phyloP scores from a whole-genome alignment of 2,797 vertebrate species.

The Tinamus major region DNA sequence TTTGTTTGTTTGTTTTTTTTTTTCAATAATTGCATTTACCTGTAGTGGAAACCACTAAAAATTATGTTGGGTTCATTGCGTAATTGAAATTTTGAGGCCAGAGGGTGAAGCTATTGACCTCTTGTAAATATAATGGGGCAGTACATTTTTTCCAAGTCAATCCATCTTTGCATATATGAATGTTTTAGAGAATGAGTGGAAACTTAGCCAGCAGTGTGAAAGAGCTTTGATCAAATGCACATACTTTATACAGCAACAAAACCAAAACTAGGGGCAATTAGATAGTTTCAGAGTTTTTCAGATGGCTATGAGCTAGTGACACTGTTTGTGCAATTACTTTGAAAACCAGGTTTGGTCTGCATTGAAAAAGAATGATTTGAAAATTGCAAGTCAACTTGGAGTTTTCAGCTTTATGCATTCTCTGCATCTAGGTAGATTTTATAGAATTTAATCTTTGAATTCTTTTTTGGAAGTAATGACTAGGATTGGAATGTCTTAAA shows the following conservation, averaged over 20 bases:
- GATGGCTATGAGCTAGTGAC: background rate
- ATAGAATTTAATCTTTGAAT: background rate
- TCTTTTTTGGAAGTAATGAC: background rate
- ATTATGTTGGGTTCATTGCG: slow-evolving; percentile 18
- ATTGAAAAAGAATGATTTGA: background rate
- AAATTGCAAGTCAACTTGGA: background rate
- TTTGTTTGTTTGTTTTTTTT: background rate
- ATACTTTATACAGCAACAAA: background rate
- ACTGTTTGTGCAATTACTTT: background rate
- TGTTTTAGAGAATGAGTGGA: background rate
- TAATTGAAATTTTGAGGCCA: slow-evolving; percentile 60
- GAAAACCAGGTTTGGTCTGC: background rate
- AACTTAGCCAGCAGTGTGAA: background rate
- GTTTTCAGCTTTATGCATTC: background rate
- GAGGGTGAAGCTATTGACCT: slow-evolving; percentile 65
- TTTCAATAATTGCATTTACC: slow-evolving; percentile 62
- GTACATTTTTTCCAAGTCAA: background rate
- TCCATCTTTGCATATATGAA: background rate
- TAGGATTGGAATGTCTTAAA: background rate
- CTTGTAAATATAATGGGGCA: slow-evolving; percentile 5
- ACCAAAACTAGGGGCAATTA: background rate
- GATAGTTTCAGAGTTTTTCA: background rate
- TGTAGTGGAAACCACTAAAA: slow-evolving; percentile 57
- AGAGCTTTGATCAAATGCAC: background rate
- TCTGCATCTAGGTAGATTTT: background rate